Percentiles rank a stretch among this genome's conserved stretches.
Evolutionary conservation across 2,888 invertebrate species (phyloP).

Genomic region (Trypoxylon attenuatum): DNA sequence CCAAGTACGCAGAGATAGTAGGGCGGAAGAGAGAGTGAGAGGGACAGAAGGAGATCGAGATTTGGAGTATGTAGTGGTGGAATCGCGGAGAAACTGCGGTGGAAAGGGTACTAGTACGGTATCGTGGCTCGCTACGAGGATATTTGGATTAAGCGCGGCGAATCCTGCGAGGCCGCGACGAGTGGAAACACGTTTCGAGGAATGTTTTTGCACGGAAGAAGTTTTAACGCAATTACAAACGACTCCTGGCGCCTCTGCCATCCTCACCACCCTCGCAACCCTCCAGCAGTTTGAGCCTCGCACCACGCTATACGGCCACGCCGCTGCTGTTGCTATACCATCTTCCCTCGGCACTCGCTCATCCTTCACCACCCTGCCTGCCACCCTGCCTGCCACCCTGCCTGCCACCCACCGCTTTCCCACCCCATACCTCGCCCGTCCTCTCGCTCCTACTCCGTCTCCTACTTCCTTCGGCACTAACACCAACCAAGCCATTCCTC

Average conservation of each 20-base stretch:
- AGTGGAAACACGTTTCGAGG: slow-evolving; percentile 57
- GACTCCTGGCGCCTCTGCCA: slow-evolving; percentile 65
- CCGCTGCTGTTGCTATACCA: no score
- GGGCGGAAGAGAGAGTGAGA: not conserved
- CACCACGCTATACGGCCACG: no score
- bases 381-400: slow-evolving; percentile 11
- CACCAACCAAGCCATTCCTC: slow-evolving; percentile 34
- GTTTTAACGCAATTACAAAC: slow-evolving; percentile 72
- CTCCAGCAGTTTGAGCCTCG: no score
- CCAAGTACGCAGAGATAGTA: not conserved
- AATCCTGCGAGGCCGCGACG: slow-evolving; percentile 2
- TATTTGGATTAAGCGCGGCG: slow-evolving; percentile 14
- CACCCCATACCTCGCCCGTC: slow-evolving; percentile 1
- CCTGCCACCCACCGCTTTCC: not conserved
- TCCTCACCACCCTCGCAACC: slow-evolving; percentile 26
- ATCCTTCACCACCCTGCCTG: slow-evolving; percentile 17
- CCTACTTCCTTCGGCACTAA: slow-evolving; percentile 19
- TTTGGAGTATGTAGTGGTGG: no score
- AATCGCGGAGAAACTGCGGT: not conserved
- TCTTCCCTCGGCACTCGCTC: slow-evolving; percentile 21
- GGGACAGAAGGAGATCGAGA: no score
- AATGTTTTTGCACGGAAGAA: slow-evolving; percentile 69
- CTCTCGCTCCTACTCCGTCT: slow-evolving; percentile 15
- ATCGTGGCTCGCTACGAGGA: not conserved
- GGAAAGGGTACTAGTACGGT: not conserved